Base-by-base conservation (phyloP, 2,888 invertebrate genomes). In the Drosophila barbarae region DNA sequence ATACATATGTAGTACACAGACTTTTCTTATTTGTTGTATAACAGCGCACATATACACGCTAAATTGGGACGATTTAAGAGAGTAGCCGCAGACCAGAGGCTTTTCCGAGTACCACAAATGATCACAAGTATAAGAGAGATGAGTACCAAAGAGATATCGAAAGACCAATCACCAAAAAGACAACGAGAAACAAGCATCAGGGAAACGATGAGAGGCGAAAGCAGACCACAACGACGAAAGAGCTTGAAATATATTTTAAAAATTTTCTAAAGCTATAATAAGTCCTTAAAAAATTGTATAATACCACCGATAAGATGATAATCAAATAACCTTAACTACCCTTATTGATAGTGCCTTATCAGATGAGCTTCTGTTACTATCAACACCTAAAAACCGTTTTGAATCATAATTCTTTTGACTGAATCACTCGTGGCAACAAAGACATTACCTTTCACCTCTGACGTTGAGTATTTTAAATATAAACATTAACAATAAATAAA, bases 401-500 rank as follows among this genome's bases (percentile, higher is more conserved):
- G 10, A 54, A 26, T 46, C 46, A 47, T 5, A 28, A 21, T 8
- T 10, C 21, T 36, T 38, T 38, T 12, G 6, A 13, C 7, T 13
- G 55, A 38, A 8, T 49, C 30, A 38, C 28, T 18, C 28, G 13
- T 36, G n/a, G 26, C 35, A 12, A 49, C 36, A 41, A 23, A 30
- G 5, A 15, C 21, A 55, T 49, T 9, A 5, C 7, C 10, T 28
- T 28, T 34, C 15, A 10, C 6, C 9, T 23, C 15, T 9, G 34
- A 32, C 6, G 30, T 42, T 18, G 18, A 26, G 18, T 10, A 38
- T 30, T 7, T 28, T 10, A 18, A 39, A 7, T 10, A 10, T 28
- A 10, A 10, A 52, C 21, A 12, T 6, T 12, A 21, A 21, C 10
- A 41, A n/a, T 26, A 34, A 13, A 15, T n/a, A 35, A 18, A 28